These are phyloP conservation scores for Anniella stebbinsi DNA, from an alignment of 2,797 vertebrate genomes.

Conservation along the genomic window DNA sequence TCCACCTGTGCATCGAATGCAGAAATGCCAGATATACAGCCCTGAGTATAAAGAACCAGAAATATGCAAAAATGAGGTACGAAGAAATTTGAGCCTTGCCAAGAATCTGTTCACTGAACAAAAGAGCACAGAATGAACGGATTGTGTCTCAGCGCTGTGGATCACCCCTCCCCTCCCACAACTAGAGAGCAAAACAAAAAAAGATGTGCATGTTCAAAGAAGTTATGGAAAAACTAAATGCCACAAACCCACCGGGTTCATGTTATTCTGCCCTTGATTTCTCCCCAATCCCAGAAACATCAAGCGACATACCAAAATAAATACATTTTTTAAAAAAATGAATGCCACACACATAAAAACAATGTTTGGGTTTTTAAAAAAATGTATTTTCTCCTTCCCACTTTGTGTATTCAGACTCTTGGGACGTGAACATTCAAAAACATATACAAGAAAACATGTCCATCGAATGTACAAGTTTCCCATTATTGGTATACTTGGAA, in stretches of 20 bases:
- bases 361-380: constrained; percentile 71
- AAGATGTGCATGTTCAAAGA: not conserved
- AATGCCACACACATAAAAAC: constrained; percentile 39
- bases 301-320: constrained; percentile 52
- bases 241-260: not conserved
- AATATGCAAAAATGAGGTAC: not conserved
- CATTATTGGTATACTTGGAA: not conserved
- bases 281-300: constrained; percentile 51
- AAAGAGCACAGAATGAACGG: not conserved
- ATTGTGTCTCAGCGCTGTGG: not conserved
- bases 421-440: constrained; percentile 61
- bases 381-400: constrained; percentile 78
- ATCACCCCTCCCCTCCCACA: not conserved
- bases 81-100: not conserved
- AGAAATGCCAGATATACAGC: not conserved
- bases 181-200: not conserved
- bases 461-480: constrained; percentile 24
- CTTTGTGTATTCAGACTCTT: constrained; percentile 68
- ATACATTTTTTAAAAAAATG: constrained; percentile 28
- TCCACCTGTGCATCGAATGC: not conserved
- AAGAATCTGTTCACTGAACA: rapidly evolving
- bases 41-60: not conserved
- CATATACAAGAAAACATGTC: constrained; percentile 50
- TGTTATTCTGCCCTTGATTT: not conserved
- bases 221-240: constrained; percentile 6